A percentile compares a stretch with the other conserved stretches of the same genome.
These are phyloP conservation scores for Amphiprion percula DNA, from an alignment of 2,113 vertebrate species.

Conservation along the genomic window DNA sequence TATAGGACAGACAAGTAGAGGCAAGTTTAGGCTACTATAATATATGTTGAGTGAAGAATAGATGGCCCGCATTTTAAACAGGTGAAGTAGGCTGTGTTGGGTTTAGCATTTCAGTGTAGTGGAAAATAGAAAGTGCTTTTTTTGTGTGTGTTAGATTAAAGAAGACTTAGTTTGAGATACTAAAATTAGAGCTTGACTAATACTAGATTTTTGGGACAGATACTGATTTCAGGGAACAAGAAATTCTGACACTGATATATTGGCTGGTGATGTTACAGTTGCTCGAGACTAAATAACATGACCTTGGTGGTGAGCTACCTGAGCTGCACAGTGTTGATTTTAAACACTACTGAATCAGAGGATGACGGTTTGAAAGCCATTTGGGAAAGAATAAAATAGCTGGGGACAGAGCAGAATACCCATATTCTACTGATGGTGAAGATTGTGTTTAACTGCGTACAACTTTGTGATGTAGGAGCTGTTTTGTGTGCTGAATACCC, in stretches of 20 bases:
- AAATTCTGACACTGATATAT: no score
- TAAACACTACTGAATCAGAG: constrained; percentile 87
- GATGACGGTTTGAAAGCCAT: constrained; percentile 90
- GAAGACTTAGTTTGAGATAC: no score
- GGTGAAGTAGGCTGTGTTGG: background rate
- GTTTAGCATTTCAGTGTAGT: no score
- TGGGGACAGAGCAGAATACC: constrained; percentile 92
- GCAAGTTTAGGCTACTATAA: no score
- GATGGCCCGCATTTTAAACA: background rate
- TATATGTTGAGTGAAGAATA: background rate
- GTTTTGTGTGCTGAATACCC: constrained; percentile 92
- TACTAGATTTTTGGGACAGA: no score
- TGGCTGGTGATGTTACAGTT: no score
- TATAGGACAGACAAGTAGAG: no score
- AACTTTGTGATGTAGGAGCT: constrained; percentile 88
- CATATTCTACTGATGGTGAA: constrained; percentile 94
- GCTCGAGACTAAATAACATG: constrained; percentile 78
- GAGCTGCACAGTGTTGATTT: constrained; percentile 92
- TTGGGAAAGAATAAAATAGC: constrained; percentile 90
- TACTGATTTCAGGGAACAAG: no score
- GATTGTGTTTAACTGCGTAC: constrained; percentile 92
- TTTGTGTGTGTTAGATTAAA: no score
- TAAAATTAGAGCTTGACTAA: no score
- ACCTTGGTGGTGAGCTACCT: constrained; percentile 96
- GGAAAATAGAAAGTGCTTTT: no score